phyloP scores from a whole-genome alignment of 2,888 invertebrate species.

The Drosophila multiciliata region DNA sequence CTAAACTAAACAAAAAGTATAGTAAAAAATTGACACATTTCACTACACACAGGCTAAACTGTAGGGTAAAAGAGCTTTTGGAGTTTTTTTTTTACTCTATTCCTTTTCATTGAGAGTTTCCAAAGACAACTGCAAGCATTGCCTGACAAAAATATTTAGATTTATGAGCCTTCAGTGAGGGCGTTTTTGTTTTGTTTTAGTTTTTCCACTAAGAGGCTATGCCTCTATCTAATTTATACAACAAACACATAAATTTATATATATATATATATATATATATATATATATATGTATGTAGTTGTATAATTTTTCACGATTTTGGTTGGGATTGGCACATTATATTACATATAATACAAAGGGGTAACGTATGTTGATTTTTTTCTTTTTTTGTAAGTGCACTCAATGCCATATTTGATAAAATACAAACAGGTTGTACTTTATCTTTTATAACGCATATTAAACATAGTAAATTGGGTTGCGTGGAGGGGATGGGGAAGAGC shows the following conservation, averaged over 20 bases:
- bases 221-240: conserved; percentile 74
- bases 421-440: background rate
- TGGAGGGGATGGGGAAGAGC: background rate
- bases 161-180: conserved; percentile 32
- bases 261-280: background rate
- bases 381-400: conserved; percentile 42
- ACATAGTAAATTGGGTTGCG: conserved; percentile 2
- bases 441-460: conserved; percentile 11
- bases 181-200: background rate
- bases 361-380: conserved; percentile 16
- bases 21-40: conserved; percentile 61
- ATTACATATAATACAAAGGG: conserved; percentile 77
- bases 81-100: background rate
- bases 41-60: conserved; percentile 27
- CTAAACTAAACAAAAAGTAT: conserved; percentile 13
- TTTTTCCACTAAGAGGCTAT: conserved; percentile 68
- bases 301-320: conserved; percentile 15
- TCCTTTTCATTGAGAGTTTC: conserved; percentile 4
- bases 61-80: conserved; percentile 1
- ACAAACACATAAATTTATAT: conserved; percentile 47
- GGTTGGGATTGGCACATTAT: conserved; percentile 72
- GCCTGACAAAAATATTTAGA: background rate
- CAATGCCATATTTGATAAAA: conserved; percentile 16
- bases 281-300: conserved; percentile 9
- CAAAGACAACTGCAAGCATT: conserved; percentile 8